Conservation (phyloP, 2,888 invertebrate genomes). For the Glaucopsyche alexis region DNA sequence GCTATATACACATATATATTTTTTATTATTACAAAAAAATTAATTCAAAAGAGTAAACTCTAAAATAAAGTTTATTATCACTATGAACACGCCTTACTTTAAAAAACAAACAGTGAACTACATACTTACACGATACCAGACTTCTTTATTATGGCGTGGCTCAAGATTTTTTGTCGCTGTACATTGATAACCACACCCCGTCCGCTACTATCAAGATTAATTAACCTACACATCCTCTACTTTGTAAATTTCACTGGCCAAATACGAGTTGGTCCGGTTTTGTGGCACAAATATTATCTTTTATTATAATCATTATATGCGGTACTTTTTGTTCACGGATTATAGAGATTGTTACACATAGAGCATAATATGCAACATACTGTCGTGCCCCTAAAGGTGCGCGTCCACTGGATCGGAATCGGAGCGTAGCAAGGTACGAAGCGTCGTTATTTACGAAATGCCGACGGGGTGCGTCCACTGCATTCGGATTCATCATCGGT, state of each 20-base stretch:
- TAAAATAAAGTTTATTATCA: neutral
- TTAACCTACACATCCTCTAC: slow-evolving; percentile 23
- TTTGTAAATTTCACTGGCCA: slow-evolving; percentile 19
- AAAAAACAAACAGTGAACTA: slow-evolving; percentile 49
- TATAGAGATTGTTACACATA: neutral
- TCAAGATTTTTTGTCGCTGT: slow-evolving; percentile 38
- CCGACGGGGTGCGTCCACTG: too few relatives aligned
- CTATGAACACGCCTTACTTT: slow-evolving; percentile 46
- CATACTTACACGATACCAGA: slow-evolving; percentile 44
- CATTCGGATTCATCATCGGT: too few relatives aligned
- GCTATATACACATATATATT: too few relatives aligned
- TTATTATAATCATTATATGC: neutral
- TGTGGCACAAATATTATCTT: neutral
- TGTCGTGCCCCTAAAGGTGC: too few relatives aligned
- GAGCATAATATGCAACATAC: too few relatives aligned
- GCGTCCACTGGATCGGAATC: too few relatives aligned
- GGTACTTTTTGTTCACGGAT: neutral
- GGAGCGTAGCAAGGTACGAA: too few relatives aligned
- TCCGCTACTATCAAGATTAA: slow-evolving; percentile 32
- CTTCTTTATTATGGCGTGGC: slow-evolving; percentile 39
- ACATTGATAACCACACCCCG: slow-evolving; percentile 43
- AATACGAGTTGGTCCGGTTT: neutral
- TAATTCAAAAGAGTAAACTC: too few relatives aligned
- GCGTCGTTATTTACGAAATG: too few relatives aligned
- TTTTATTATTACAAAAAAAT: too few relatives aligned